Percentiles rank a stretch among this genome's conserved stretches.
phyloP scores from a whole-genome alignment of 1,140 invertebrate genomes.

The Trachymyrmex cornetzi region DNA sequence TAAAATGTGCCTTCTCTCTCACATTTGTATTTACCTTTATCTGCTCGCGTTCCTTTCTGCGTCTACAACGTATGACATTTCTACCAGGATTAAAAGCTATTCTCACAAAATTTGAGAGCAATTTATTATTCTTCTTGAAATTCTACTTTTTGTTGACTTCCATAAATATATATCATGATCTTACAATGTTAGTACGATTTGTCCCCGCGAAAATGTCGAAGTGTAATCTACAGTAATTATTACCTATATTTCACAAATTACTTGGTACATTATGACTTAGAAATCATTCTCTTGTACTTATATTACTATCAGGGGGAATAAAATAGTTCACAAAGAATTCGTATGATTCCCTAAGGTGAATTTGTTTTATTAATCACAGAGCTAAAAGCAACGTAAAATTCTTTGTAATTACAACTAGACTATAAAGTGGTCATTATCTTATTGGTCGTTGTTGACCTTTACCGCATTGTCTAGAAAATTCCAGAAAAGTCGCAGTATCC shows the following conservation, averaged over 20 bases:
- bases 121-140: background rate
- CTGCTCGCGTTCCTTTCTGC: background rate
- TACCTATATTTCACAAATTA: background rate
- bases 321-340: background rate
- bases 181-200: background rate
- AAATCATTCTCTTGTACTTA: background rate
- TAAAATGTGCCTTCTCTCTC: background rate
- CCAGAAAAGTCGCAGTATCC: background rate
- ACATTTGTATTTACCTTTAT: background rate
- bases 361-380: background rate
- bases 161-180: background rate
- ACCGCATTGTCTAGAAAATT: no score
- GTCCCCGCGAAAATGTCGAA: background rate
- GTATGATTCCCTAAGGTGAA: background rate
- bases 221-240: background rate
- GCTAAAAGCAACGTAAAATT: background rate
- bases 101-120: background rate
- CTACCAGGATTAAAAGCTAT: background rate
- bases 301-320: background rate
- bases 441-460: background rate
- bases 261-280: background rate
- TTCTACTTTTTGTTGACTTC: background rate
- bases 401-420: background rate
- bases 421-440: background rate
- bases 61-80: background rate